Conservation (phyloP, 2,797 vertebrate species). For the Platalea minor region DNA sequence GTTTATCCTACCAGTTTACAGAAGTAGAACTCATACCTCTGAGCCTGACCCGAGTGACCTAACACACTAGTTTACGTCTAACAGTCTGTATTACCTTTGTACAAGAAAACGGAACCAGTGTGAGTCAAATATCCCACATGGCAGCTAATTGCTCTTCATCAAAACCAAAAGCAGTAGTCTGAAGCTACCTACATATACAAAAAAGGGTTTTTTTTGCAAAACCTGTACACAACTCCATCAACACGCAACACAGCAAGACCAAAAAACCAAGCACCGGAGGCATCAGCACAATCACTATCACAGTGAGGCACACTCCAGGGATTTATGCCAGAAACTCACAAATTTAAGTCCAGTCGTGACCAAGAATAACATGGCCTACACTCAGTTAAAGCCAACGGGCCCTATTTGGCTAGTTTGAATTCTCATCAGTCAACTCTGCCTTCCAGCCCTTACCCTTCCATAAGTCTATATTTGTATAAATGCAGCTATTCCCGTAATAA, state of each 20-base stretch:
- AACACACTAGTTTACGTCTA: neutral
- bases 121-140: neutral
- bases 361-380: neutral
- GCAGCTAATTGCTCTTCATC: neutral
- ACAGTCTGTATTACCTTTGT: neutral
- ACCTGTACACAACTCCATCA: neutral
- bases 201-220: accelerated
- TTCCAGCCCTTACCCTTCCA: neutral
- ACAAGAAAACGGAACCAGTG: neutral
- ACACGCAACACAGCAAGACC: neutral
- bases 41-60: neutral
- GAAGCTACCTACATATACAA: neutral
- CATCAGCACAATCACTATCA: accelerated
- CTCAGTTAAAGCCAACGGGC: neutral
- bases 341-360: neutral
- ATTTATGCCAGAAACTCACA: neutral
- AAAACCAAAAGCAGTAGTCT: neutral
- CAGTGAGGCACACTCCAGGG: neutral
- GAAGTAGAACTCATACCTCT: neutral
- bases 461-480: neutral
- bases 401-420: neutral
- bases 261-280: neutral
- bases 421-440: neutral
- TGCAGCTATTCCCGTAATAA: neutral
- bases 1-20: neutral